phyloP scores from a whole-genome alignment of 2,113 vertebrate species.

The Paralichthys olivaceus region DNA sequence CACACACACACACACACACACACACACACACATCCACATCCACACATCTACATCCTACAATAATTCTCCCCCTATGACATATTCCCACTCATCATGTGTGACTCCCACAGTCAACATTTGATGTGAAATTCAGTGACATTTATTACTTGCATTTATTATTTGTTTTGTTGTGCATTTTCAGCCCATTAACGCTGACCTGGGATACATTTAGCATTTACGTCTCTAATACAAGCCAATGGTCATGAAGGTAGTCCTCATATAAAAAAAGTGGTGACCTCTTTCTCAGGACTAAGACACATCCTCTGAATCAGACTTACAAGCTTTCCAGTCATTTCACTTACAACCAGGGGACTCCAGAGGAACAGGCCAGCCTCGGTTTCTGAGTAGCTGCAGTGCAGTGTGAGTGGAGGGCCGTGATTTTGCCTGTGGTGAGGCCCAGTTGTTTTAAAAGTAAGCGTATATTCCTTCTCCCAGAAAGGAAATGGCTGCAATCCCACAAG shows the following conservation, averaged over 20 bases:
- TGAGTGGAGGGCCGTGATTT: background rate
- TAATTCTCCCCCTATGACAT: too few relatives aligned
- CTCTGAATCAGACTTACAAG: background rate
- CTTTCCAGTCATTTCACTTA: background rate
- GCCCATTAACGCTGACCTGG: background rate
- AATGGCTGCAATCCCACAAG: slow-evolving; percentile 14
- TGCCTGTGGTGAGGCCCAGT: background rate
- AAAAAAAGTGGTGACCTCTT: background rate
- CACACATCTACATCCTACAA: background rate
- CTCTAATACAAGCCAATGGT: background rate
- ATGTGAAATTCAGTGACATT: too few relatives aligned
- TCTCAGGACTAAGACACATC: background rate
- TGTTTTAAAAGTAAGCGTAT: slow-evolving; percentile 1
- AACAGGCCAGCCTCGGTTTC: background rate
- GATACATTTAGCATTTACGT: background rate
- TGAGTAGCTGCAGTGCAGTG: background rate
- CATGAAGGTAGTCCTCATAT: background rate
- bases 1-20: slow-evolving; percentile 4
- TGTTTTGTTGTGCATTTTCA: background rate
- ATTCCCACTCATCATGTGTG: too few relatives aligned
- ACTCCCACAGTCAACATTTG: too few relatives aligned
- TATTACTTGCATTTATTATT: too few relatives aligned
- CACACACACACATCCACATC: background rate
- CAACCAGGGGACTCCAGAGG: background rate
- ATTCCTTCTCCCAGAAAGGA: background rate